A percentile compares a stretch with the other conserved stretches of the same genome.
Conservation (phyloP, 2,113 vertebrate species). For the Apodemus speciosus region DNA sequence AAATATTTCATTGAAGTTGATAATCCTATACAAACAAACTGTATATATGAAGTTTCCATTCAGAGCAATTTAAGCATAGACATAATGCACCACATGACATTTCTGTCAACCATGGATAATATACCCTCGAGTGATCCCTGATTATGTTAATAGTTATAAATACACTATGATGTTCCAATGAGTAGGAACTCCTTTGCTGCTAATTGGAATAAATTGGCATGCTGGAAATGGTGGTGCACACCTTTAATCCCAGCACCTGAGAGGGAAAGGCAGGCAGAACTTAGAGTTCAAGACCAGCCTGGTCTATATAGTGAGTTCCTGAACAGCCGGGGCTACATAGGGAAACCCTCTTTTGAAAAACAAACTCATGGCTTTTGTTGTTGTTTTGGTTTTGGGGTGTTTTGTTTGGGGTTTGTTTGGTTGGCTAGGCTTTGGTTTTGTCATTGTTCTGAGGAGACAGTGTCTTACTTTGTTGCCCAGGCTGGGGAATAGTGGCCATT, state of each 20-base stretch:
- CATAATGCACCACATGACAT: neutral
- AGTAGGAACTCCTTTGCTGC: neutral
- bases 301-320: too few species aligned
- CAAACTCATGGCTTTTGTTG: neutral
- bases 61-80: neutral
- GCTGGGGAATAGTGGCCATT: neutral
- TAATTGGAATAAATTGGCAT: neutral
- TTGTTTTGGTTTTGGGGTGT: neutral
- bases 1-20: neutral
- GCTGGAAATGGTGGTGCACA: neutral
- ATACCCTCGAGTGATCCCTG: neutral
- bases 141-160: neutral
- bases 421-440: neutral
- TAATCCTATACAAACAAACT: neutral
- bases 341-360: neutral
- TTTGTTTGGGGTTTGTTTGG: too few species aligned
- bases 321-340: neutral
- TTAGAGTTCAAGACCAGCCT: neutral
- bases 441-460: neutral
- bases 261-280: neutral
- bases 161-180: neutral
- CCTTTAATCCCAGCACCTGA: neutral
- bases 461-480: neutral
- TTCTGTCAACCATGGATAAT: neutral
- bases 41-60: conserved; percentile 10